Conservation (phyloP, 2,113 vertebrate species). For the Thunnus maccoyii region DNA sequence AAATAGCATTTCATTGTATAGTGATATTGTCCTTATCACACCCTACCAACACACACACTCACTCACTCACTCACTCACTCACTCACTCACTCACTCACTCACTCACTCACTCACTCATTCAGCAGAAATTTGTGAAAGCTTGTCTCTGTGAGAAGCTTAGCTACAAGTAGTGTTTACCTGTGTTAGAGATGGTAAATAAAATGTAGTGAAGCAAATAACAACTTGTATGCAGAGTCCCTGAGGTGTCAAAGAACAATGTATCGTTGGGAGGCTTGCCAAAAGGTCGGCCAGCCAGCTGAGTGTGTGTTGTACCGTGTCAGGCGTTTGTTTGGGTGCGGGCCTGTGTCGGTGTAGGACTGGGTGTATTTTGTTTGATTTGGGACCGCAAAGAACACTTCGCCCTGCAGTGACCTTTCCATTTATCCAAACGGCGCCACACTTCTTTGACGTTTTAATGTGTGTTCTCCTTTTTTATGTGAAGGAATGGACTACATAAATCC, state of each 20-base stretch:
- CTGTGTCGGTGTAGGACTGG: not conserved
- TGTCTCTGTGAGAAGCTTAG: not conserved
- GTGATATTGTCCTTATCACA: too few species aligned
- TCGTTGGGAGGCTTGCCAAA: conserved; percentile 8
- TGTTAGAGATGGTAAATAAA: conserved; percentile 1
- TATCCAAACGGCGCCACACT: not conserved
- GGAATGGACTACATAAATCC: not conserved
- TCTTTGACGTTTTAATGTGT: not conserved
- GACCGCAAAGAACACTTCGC: too few species aligned
- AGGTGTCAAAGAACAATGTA: not conserved
- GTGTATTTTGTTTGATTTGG: not conserved
- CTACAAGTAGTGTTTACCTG: conserved; percentile 33
- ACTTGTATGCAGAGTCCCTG: not conserved
- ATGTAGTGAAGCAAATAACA: conserved; percentile 11
- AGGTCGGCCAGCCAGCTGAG: not conserved
- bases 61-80: not conserved
- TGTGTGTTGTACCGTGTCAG: not conserved
- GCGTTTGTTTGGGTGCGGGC: not conserved
- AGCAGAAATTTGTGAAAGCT: conserved; percentile 11
- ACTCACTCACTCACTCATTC: not conserved
- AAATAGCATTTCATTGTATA: too few species aligned
- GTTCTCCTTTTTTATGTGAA: not conserved
- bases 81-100: not conserved
- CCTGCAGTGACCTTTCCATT: not conserved
- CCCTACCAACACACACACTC: not conserved